Evolutionary conservation across 2,113 vertebrate species (phyloP).

Genomic region (Pholis gunnellus): DNA sequence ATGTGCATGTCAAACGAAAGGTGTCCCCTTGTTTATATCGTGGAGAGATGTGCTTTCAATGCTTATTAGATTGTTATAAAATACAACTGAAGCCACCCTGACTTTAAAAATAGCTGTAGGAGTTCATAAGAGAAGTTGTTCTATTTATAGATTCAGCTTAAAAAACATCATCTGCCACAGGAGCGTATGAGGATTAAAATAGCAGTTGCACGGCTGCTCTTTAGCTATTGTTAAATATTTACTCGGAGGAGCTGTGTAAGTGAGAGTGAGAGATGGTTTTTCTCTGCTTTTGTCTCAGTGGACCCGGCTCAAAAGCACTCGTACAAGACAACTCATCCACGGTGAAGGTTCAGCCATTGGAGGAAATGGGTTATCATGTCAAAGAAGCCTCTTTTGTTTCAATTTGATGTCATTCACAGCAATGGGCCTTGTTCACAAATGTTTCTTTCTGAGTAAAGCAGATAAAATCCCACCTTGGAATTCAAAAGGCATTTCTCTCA

Average conservation of each 20-base stretch:
- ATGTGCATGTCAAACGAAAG: constrained; percentile 25
- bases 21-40: constrained; percentile 7
- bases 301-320: constrained; percentile 24
- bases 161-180: constrained; percentile 65
- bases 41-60: neutral
- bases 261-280: constrained; percentile 38
- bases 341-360: constrained; percentile 16
- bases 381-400: constrained; percentile 25
- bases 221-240: constrained; percentile 76
- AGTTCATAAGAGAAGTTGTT: constrained; percentile 41
- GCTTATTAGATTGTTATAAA: constrained; percentile 21
- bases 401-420: constrained; percentile 10
- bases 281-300: constrained; percentile 47
- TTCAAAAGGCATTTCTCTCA: neutral
- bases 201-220: constrained; percentile 63
- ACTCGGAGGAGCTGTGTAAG: constrained; percentile 61
- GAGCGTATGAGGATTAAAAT: constrained; percentile 73
- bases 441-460: constrained; percentile 1
- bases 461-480: neutral
- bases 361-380: constrained; percentile 19
- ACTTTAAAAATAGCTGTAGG: constrained; percentile 21
- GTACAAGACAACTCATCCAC: constrained; percentile 34
- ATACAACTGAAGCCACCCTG: constrained; percentile 2
- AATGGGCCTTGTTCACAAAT: neutral
- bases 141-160: constrained; percentile 65